phyloP scores from a whole-genome alignment of 2,888 invertebrate species.

The Eumerus sabulonum region DNA sequence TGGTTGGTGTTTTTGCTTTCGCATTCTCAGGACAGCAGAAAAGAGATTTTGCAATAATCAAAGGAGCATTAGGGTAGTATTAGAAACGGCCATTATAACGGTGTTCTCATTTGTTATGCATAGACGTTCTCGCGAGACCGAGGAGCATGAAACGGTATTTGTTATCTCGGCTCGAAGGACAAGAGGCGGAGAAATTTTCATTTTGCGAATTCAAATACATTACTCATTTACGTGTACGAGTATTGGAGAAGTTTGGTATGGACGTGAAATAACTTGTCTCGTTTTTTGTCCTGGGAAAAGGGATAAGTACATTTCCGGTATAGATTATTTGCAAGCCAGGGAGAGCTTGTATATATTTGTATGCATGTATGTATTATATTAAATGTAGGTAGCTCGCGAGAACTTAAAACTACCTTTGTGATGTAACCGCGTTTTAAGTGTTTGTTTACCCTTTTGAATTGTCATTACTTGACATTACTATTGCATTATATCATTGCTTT shows the following conservation, averaged over 20 bases:
- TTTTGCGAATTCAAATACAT: conserved; percentile 34
- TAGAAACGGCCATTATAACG: conserved; percentile 13
- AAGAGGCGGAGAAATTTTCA: conserved; percentile 17
- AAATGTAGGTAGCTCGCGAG: too few relatives aligned
- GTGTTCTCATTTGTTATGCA: conserved; percentile 50
- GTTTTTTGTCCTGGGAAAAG: too few relatives aligned
- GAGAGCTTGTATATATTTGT: too few relatives aligned
- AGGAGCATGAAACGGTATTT: neutral
- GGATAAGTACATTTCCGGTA: too few relatives aligned
- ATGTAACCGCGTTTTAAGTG: too few relatives aligned
- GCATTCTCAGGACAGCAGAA: conserved; percentile 24
- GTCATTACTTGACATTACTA: too few relatives aligned
- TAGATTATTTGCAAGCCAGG: too few relatives aligned
- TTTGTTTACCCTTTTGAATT: too few relatives aligned
- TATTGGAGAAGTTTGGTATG: neutral
- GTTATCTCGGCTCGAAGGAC: neutral
- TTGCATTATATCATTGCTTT: too few relatives aligned
- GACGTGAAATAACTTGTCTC: too few relatives aligned
- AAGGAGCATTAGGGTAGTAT: conserved; percentile 45
- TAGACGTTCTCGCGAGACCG: conserved; percentile 28
- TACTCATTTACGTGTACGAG: conserved; percentile 13
- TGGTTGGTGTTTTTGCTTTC: neutral
- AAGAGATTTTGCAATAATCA: conserved; percentile 53
- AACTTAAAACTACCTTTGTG: too few relatives aligned
- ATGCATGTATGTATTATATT: too few relatives aligned